Conservation (phyloP, 2,797 vertebrate genomes). For the Hyperoplus immaculatus region DNA sequence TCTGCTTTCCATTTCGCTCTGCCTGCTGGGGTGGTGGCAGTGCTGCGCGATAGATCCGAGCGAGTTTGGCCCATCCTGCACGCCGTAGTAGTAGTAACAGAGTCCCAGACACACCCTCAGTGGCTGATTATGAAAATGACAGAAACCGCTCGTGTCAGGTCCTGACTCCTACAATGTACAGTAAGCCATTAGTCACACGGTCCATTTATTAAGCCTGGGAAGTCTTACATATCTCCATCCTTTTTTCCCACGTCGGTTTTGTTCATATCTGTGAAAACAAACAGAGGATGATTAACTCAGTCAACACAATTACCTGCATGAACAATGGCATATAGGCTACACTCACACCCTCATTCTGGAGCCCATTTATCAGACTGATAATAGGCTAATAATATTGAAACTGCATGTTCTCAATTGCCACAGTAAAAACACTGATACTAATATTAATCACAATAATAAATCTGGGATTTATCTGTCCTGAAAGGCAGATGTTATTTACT, state of each 20-base stretch:
- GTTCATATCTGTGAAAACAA: slow-evolving; percentile 59
- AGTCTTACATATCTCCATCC: slow-evolving; percentile 8
- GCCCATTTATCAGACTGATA: not conserved
- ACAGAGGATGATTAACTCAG: slow-evolving; percentile 33
- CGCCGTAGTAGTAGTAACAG: slow-evolving; percentile 79
- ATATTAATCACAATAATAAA: slow-evolving; percentile 5
- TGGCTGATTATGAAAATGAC: slow-evolving; percentile 17
- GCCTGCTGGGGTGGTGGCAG: slow-evolving; percentile 36
- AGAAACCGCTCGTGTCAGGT: slow-evolving; percentile 6
- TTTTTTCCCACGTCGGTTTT: not conserved
- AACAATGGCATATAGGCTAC: not conserved
- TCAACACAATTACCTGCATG: slow-evolving; percentile 6
- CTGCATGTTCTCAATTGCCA: not conserved
- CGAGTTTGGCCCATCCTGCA: slow-evolving; percentile 84
- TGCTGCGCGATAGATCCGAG: slow-evolving; percentile 62
- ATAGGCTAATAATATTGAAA: slow-evolving; percentile 9
- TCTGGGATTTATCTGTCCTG: not conserved
- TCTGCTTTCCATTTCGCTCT: slow-evolving; percentile 65
- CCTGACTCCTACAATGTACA: slow-evolving; percentile 27
- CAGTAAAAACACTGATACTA: not conserved
- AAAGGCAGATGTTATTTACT: slow-evolving; percentile 6
- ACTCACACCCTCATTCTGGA: not conserved
- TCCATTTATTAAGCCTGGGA: slow-evolving; percentile 22
- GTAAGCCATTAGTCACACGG: slow-evolving; percentile 55
- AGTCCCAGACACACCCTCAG: slow-evolving; percentile 73